These are phyloP conservation scores for Acanthisitta chloris DNA, from an alignment of 2,113 vertebrate genomes.

Conservation along the genomic window DNA sequence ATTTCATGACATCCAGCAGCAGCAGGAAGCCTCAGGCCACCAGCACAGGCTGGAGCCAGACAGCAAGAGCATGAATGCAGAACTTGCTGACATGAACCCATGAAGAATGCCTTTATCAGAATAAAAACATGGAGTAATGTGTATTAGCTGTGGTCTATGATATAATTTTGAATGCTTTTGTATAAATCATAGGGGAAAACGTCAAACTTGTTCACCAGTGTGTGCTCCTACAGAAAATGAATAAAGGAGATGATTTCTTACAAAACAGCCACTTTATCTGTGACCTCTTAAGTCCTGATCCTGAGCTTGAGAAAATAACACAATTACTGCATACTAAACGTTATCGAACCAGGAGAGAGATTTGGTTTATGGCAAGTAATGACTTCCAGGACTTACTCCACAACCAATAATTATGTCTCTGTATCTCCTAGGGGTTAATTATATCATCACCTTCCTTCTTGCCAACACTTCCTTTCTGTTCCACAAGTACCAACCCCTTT, in stretches of 20 bases:
- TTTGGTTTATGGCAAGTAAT: neutral
- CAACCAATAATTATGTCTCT: neutral
- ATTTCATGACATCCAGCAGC: neutral
- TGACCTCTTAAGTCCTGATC: neutral
- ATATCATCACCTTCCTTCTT: neutral
- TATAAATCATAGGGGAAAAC: neutral
- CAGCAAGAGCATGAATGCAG: neutral
- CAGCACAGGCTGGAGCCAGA: neutral
- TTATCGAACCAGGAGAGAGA: neutral
- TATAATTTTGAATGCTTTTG: neutral
- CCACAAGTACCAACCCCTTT: neutral
- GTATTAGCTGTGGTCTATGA: neutral
- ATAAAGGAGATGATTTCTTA: neutral
- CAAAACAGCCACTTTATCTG: neutral
- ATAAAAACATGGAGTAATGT: neutral
- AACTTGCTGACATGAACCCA: fast-evolving
- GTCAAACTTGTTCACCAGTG: neutral
- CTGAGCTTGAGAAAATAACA: neutral
- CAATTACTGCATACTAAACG: neutral
- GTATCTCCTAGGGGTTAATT: neutral
- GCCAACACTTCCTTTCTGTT: neutral
- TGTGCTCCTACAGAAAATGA: neutral
- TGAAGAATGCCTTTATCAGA: neutral
- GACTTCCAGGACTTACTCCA: neutral
- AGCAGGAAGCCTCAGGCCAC: neutral